phyloP scores from a whole-genome alignment of 2,888 invertebrate species.

The Parnassius mnemosyne region DNA sequence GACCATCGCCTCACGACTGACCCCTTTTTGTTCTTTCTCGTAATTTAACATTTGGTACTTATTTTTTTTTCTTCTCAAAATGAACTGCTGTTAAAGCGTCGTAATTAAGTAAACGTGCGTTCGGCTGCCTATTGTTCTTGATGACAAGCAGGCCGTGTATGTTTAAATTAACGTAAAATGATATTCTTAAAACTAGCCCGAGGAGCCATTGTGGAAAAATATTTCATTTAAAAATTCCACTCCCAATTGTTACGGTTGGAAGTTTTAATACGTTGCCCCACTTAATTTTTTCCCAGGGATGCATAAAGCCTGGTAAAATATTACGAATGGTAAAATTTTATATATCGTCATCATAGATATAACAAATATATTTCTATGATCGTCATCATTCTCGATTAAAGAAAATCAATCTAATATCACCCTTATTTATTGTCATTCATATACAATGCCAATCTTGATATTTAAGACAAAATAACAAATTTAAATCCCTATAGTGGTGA shows the following conservation, averaged over 20 bases:
- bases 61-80: slow-evolving; percentile 57
- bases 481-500: no score
- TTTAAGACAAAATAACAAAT: no score
- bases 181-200: slow-evolving; percentile 21
- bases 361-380: no score
- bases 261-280: no score
- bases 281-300: no score
- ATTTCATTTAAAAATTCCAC: slow-evolving; percentile 3
- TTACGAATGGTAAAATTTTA: no score
- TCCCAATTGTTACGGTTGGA: not conserved
- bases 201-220: not conserved
- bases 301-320: no score
- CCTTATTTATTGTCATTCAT: no score
- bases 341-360: no score
- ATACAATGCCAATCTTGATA: no score
- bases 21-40: slow-evolving; percentile 60
- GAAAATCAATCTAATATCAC: no score
- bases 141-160: slow-evolving; percentile 44
- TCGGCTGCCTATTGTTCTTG: slow-evolving; percentile 64
- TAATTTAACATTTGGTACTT: slow-evolving; percentile 63
- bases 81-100: slow-evolving; percentile 48
- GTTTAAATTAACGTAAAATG: slow-evolving; percentile 41
- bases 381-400: no score
- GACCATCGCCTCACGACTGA: slow-evolving; percentile 51
- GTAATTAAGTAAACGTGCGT: slow-evolving; percentile 66